These are phyloP conservation scores for Calyptommatus sinebrachiatus DNA, from an alignment of 2,113 vertebrate genomes.

Conservation along the genomic window DNA sequence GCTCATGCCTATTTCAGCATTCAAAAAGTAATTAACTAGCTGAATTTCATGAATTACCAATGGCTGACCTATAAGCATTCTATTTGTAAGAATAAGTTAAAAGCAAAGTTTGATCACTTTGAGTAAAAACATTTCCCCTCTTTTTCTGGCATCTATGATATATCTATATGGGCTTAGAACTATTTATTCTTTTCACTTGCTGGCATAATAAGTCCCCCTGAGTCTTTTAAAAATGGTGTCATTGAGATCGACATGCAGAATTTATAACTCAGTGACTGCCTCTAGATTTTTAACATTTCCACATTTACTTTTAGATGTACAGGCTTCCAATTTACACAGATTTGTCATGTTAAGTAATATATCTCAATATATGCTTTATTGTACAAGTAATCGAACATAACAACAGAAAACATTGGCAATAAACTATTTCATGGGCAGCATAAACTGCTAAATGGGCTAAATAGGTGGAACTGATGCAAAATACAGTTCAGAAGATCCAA, in stretches of 20 bases:
- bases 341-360: constrained; percentile 19
- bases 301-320: not conserved
- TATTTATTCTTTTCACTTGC: not conserved
- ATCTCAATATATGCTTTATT: not conserved
- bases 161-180: not conserved
- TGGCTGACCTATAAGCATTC: not conserved
- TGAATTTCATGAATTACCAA: not conserved
- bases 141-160: not conserved
- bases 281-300: constrained; percentile 19
- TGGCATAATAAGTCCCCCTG: not conserved
- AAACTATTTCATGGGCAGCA: too few relatives aligned
- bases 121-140: rapidly evolving
- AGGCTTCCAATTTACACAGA: not conserved
- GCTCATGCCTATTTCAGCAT: not conserved
- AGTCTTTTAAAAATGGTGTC: constrained; percentile 5
- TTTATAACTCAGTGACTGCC: not conserved
- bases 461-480: too few relatives aligned
- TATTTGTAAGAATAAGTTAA: not conserved
- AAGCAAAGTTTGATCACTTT: not conserved
- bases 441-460: too few relatives aligned
- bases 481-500: too few relatives aligned
- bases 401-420: not conserved
- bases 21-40: not conserved
- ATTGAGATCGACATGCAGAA: not conserved
- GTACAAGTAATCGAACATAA: not conserved